These are phyloP conservation scores for Nephrotoma appendiculata DNA, from an alignment of 2,888 invertebrate genomes.

Conservation along the genomic window DNA sequence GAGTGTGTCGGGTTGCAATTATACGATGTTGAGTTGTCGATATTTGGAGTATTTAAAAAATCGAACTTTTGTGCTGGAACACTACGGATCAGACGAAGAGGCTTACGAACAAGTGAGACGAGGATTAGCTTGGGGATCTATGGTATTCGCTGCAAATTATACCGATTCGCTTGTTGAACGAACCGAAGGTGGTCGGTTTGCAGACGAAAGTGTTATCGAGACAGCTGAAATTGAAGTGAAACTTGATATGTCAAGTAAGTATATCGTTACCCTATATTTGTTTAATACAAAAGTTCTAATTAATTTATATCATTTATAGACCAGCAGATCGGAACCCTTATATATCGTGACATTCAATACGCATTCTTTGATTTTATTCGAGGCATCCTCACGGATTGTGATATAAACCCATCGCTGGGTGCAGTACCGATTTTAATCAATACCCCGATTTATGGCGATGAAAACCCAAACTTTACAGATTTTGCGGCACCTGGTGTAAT, in stretches of 20 bases:
- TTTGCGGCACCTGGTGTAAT: constrained; percentile 91
- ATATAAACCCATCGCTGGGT: constrained; percentile 44
- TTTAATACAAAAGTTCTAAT: not conserved
- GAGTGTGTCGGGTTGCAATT: constrained; percentile 41
- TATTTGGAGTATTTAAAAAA: constrained; percentile 56
- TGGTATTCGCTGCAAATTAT: constrained; percentile 64
- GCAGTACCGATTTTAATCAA: constrained; percentile 41
- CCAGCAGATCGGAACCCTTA: constrained; percentile 73
- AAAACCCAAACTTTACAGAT: constrained; percentile 75
- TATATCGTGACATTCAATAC: constrained; percentile 56
- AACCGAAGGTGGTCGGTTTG: constrained; percentile 42
- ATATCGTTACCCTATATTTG: not conserved
- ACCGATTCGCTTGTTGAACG: constrained; percentile 48
- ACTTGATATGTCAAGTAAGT: constrained; percentile 75
- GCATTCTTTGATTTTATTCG: constrained; percentile 60
- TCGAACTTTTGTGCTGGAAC: constrained; percentile 47
- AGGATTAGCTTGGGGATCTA: constrained; percentile 62
- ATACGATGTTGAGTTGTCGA: constrained; percentile 58
- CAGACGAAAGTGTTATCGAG: constrained; percentile 41
- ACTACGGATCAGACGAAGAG: constrained; percentile 39
- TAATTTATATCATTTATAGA: constrained; percentile 38
- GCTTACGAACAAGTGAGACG: constrained; percentile 51
- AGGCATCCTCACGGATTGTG: constrained; percentile 45
- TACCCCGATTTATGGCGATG: constrained; percentile 58
- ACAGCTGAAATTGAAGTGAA: constrained; percentile 53